phyloP scores from a whole-genome alignment of 1,140 invertebrate species.

The Orius insidiosus region DNA sequence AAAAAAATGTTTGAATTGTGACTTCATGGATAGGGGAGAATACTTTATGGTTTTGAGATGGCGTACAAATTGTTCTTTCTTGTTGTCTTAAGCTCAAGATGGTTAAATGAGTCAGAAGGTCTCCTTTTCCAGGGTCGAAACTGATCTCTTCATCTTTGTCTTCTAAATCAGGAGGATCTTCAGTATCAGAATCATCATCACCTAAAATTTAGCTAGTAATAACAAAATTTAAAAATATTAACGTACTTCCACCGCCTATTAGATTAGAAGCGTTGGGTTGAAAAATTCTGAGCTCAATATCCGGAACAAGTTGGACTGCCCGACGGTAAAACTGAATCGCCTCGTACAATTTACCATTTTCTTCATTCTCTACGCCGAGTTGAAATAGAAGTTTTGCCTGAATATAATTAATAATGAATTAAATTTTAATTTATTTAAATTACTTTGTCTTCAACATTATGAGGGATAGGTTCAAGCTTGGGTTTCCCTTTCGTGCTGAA shows the following conservation, averaged over 20 bases:
- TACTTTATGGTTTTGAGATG: constrained; percentile 5
- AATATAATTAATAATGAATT: not conserved
- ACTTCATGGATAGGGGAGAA: not conserved
- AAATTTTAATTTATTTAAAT: not conserved
- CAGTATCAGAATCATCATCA: constrained; percentile 19
- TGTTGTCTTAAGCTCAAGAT: constrained; percentile 7
- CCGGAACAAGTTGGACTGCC: constrained; percentile 73
- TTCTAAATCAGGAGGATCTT: constrained; percentile 12
- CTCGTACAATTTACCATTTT: constrained; percentile 57
- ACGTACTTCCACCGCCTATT: too few species aligned
- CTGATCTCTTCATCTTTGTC: constrained; percentile 26
- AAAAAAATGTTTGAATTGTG: constrained; percentile 17
- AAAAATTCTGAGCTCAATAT: constrained; percentile 68
- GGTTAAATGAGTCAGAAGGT: constrained; percentile 20
- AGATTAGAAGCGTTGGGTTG: constrained; percentile 23
- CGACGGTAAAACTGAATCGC: constrained; percentile 66
- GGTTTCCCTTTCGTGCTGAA: not conserved
- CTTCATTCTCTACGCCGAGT: constrained; percentile 49
- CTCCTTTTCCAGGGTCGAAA: constrained; percentile 12
- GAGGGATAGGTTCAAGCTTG: not conserved
- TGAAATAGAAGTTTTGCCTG: constrained; percentile 39
- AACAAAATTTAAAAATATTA: too few species aligned
- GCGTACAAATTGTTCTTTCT: constrained; percentile 13
- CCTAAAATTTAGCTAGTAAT: constrained; percentile 7
- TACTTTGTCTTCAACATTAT: constrained; percentile 15